Evolutionary conservation across 2,888 invertebrate genomes (phyloP), one percentile per base, ranked within the genome.

Genomic region (Lepas anatifera): DNA sequence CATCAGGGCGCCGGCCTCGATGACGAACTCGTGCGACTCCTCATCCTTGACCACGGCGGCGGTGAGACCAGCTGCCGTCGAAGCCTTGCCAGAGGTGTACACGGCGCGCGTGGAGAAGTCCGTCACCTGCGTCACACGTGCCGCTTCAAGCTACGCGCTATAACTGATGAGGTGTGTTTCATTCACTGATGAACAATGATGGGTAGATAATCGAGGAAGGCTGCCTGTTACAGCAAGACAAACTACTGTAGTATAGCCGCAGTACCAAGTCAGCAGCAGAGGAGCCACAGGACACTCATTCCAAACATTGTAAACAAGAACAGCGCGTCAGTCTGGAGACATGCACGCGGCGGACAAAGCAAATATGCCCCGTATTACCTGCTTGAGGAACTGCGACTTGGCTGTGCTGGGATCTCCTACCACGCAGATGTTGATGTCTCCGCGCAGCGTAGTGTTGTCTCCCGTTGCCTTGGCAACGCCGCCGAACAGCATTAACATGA

Each of bases 1-100:
- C 98, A 99, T 98, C 41, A 99, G 82, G 0, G 99, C 99, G n/a
- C 98, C 99, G 11, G 98, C 99, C 83, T 99, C 99, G 73, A 99
- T 99, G 13, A 99, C 98, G 81, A 98, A 99, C 82, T 99, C 98
- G 73, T 90, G 90, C 0, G 96, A 92, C 80, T 99, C 99, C 79
- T 99, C 98, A 78, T 99, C 99, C 81, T 86, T 87, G 0, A 99
- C 97, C 0, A 99, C 99, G 27, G 99, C 99, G 0, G 99, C 99
- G 0, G 99, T 99, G 67, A 99, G 84, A 84, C 99, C 99, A 68
- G 99, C 98, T 0, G 99, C 98, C 3, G 90, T 89, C 0, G 96
- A 97, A 0, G 97, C 99, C 82, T 99, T 99, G 11, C 99, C 99
- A 58, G 96, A 97, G 0, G 99, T 99, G 81, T 99, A 99, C 8